A percentile compares a stretch with the other conserved stretches of the same genome.
Conservation (phyloP, 2,113 vertebrate species). For the Osmerus eperlanus region DNA sequence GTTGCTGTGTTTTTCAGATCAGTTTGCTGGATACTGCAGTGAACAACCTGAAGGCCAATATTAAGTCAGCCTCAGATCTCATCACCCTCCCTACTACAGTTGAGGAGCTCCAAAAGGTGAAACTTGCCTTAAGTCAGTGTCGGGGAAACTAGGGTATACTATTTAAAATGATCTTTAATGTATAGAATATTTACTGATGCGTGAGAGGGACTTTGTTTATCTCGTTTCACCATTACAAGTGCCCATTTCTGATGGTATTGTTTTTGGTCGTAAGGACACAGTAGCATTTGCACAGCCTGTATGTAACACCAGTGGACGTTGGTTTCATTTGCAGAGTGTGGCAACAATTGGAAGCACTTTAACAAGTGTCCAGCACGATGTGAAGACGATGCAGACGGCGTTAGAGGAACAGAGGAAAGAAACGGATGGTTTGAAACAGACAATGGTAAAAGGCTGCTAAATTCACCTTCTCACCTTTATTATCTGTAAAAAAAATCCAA, state of each 20-base stretch:
- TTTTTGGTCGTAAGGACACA: neutral
- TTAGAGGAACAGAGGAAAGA: slow-evolving; percentile 83
- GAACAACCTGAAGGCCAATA: slow-evolving; percentile 86
- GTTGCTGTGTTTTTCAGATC: slow-evolving; percentile 67
- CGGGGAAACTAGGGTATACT: no score
- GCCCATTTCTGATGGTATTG: no score
- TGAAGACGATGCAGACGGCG: slow-evolving; percentile 83
- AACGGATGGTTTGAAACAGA: slow-evolving; percentile 70
- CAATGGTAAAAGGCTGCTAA: slow-evolving; percentile 72
- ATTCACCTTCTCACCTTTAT: neutral
- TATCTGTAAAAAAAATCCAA: neutral
- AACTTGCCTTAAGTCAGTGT: neutral
- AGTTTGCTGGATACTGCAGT: slow-evolving; percentile 82
- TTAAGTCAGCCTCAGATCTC: slow-evolving; percentile 91
- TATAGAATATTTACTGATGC: no score
- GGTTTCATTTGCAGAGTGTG: slow-evolving; percentile 79
- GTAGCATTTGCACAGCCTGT: neutral
- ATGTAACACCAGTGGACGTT: neutral
- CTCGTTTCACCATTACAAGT: no score
- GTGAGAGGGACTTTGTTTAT: no score
- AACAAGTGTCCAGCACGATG: slow-evolving; percentile 90
- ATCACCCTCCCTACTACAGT: slow-evolving; percentile 88
- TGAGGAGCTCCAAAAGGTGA: slow-evolving; percentile 94
- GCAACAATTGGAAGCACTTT: slow-evolving; percentile 93
- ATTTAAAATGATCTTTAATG: no score